Conservation (phyloP, 2,888 invertebrate species). For the Smittia aterrima region DNA sequence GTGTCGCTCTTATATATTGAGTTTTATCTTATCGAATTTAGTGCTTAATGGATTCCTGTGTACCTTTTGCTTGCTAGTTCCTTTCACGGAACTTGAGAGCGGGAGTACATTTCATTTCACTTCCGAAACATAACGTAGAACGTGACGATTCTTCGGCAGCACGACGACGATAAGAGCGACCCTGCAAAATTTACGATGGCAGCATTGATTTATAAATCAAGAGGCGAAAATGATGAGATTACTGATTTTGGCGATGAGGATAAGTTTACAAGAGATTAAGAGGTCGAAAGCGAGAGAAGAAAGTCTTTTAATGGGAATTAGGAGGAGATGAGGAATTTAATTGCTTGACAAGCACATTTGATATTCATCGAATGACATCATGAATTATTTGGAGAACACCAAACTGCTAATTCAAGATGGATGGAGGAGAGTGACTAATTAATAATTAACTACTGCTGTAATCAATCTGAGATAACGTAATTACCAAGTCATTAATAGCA, state of each 20-base stretch:
- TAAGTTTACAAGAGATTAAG: no score
- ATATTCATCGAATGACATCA: constrained; percentile 10
- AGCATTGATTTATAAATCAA: not conserved
- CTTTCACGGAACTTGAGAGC: not conserved
- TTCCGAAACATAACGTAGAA: constrained; percentile 4
- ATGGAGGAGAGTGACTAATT: not conserved
- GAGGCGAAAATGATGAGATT: not conserved
- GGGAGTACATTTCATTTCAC: not conserved
- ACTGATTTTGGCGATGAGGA: no score
- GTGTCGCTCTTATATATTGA: constrained; percentile 18
- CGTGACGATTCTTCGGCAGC: not conserved
- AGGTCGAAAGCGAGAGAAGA: no score
- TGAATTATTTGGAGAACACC: constrained; percentile 12
- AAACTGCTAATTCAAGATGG: not conserved
- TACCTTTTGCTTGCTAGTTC: not conserved
- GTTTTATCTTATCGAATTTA: constrained; percentile 24
- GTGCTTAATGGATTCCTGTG: constrained; percentile 6
- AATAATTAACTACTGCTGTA: constrained; percentile 22
- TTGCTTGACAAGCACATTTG: not conserved
- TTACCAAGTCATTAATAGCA: constrained; percentile 21
- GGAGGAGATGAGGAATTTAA: no score
- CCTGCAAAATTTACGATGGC: not conserved
- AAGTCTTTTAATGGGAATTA: no score
- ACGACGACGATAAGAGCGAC: constrained; percentile 1
- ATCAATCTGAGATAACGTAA: constrained; percentile 24